These are phyloP conservation scores for Mellivora capensis DNA, from an alignment of 2,113 vertebrate species.

Conservation along the genomic window DNA sequence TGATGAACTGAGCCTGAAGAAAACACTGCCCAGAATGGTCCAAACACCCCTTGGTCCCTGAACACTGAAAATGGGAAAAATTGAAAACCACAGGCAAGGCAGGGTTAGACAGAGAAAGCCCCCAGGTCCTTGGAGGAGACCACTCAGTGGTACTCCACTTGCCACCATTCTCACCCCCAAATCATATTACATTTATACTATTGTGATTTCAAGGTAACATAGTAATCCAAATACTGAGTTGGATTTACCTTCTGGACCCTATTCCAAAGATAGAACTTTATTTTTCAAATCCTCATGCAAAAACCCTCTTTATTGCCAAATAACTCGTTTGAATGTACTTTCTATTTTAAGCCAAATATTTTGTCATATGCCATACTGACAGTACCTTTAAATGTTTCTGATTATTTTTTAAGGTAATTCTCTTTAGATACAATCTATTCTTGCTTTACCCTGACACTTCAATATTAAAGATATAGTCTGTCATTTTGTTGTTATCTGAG, in stretches of 20 bases:
- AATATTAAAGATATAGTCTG: conserved; percentile 47
- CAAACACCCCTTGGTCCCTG: background rate
- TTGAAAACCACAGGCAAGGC: background rate
- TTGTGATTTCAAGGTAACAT: background rate
- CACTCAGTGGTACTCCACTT: background rate
- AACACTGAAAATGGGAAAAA: background rate
- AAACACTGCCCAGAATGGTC: background rate
- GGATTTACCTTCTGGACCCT: background rate
- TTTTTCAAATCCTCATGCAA: background rate
- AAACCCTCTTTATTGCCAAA: background rate
- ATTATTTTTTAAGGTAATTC: conserved; percentile 29
- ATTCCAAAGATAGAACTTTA: background rate
- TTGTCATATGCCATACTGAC: background rate
- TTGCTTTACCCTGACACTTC: conserved; percentile 37
- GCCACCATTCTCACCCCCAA: background rate
- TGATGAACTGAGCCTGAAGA: background rate
- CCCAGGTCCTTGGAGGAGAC: background rate
- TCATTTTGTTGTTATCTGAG: background rate
- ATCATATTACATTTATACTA: background rate
- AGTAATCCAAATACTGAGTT: background rate
- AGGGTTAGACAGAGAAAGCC: background rate
- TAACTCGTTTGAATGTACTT: background rate
- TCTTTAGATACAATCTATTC: background rate
- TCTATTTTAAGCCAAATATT: background rate
- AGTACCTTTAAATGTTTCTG: background rate